Evolutionary conservation across 2,888 invertebrate species (phyloP), one percentile per base, ranked within the genome.

Genomic region (Tetragnatha montana): DNA sequence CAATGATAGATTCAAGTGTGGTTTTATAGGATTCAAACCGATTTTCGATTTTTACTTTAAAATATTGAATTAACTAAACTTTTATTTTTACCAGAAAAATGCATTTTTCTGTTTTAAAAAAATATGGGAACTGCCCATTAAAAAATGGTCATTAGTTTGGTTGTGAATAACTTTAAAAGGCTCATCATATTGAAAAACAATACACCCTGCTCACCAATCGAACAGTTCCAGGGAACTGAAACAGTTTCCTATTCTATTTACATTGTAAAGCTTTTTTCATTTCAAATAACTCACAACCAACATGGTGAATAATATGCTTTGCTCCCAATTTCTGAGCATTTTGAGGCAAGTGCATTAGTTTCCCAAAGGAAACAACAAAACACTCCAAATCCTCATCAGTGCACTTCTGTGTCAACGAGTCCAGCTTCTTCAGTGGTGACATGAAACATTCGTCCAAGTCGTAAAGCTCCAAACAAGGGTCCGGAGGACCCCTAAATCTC

Each of bases 361-460:
- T 69, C 0, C 69, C 80, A 80, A 17, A 69, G 49, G 80, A 81
- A 22, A 14, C n/a, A 14, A 91, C 81, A 10, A 81, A 91, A 69
- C 79, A 87, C 49, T 90, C 87, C 60, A 83, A 19, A 19, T 90
- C 98, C 89, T 95, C 96, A 89, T 96, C 96, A 70, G 95, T 94
- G 93, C 97, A 97, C 93, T 97, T 97, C 92, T 97, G 97, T 0
- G 97, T 96, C 74, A 90, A 74, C 92, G 98, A 96, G 0, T 98
- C 98, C 79, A 99, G 94, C 92, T 98, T 96, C 0, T 97, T 96
- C 91, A 97, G 95, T 92, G 98, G 97, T 0, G 98, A 97, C 93
- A 98, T 98, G 93, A 98, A 98, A n/a, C 97, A 98, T 93, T 99
- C 99, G 93, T 99, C 99, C 91, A 99, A 94, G 93, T 99, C 99